Base-by-base conservation (phyloP, 2,113 vertebrate genomes). In the Cichladusa arquata region DNA sequence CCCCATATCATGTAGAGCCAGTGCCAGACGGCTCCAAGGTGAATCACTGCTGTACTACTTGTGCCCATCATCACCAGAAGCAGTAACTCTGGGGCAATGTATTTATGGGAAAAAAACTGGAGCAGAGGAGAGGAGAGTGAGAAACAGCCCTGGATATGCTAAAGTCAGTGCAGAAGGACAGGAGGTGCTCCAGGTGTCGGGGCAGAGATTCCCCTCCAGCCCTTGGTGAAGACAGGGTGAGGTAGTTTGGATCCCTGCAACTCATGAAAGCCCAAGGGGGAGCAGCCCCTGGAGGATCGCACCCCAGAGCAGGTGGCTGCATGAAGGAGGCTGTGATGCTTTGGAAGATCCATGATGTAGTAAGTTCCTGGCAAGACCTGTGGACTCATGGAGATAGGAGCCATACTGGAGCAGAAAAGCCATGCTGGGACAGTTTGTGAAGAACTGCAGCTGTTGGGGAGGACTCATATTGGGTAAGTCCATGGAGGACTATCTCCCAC, bases 381-480 rank as follows among this genome's bases (percentile, higher is more conserved):
- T 0, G 0, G 16, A 19, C 10, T 20, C 42, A 13, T 11, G 11
- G n/a, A 57, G n/a, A 13, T 4, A 38, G 22, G 14, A 81, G 17
- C 9, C n/a, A 38, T 38, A 18, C 23, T 81, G 64, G 14, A 81
- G 42, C 11, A 38, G 22, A 44, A 44, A 18, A 44, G 17, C 40
- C 44, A 44, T 44, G 38, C 38, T 24, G 19, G 38, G 26, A 26
- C 25, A 65, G 33, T 34, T 50, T 36, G 16, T 31, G 33, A 36
- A 42, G 54, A 82, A 11, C 67, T 36, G 33, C 14, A 53, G 48
- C 33, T 20, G 11, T 17, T 45, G 22, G 20, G 47, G 51, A 62
- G 33, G 8, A 33, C 7, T 33, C 11, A 36, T 8, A 22, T 2
- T 38, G 33, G 33, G 33, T 15, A 45, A 83, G 33, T 54, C 33